Percentiles rank a stretch among this genome's conserved stretches.
Conservation (phyloP, 2,888 invertebrate genomes). For the Malacosoma neustria region DNA sequence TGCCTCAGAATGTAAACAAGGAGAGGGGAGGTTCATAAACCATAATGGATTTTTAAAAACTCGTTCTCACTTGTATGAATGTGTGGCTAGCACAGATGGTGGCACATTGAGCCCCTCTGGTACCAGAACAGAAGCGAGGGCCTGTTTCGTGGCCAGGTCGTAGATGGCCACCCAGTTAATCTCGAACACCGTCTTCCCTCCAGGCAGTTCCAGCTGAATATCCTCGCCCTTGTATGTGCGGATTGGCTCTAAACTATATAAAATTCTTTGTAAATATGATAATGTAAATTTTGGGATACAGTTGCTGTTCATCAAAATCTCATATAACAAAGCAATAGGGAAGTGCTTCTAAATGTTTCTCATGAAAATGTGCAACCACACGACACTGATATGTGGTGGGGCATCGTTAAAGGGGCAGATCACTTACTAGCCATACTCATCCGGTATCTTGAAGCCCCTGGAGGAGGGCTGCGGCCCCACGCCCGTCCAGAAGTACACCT, state of each 20-base stretch:
- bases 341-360: no score
- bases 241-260: constrained; percentile 87
- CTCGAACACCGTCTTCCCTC: constrained; percentile 86
- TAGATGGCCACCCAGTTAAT: constrained; percentile 90
- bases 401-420: not conserved
- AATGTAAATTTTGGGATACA: no score
- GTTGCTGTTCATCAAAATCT: no score
- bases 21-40: no score
- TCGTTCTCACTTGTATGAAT: constrained; percentile 25
- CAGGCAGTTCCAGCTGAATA: constrained; percentile 84
- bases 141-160: constrained; percentile 71
- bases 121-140: constrained; percentile 75
- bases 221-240: constrained; percentile 82
- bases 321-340: no score
- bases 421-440: constrained; percentile 94
- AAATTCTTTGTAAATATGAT: no score
- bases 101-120: constrained; percentile 88
- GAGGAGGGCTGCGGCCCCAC: constrained; percentile 90
- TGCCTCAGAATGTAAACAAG: no score
- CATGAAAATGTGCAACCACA: no score
- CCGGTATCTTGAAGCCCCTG: constrained; percentile 87
- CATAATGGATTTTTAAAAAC: no score
- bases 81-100: constrained; percentile 76
- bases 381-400: no score
- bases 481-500: constrained; percentile 91